Percentiles rank a stretch among this genome's conserved stretches.
These are phyloP conservation scores for Bombycilla garrulus DNA, from an alignment of 2,113 vertebrate genomes.

Conservation along the genomic window DNA sequence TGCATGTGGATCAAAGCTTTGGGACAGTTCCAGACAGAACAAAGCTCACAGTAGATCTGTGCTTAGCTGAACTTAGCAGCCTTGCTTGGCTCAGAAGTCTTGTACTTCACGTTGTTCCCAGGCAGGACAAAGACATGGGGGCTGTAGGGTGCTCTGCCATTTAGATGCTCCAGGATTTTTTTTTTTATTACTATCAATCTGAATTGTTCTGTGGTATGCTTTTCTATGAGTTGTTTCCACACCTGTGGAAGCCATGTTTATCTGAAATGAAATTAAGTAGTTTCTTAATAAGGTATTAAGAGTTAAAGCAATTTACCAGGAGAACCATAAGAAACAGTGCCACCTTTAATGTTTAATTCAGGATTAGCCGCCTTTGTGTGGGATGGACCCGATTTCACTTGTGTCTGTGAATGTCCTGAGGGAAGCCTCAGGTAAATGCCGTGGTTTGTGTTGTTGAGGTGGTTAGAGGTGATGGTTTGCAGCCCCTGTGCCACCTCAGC, in stretches of 20 bases:
- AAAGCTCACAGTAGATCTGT: neutral
- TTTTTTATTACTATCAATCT: neutral
- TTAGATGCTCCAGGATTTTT: neutral
- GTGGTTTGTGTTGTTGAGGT: neutral
- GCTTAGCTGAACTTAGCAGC: neutral
- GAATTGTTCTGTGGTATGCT: neutral
- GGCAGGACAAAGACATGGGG: neutral
- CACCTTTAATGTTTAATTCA: neutral
- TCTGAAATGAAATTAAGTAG: neutral
- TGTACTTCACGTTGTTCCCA: neutral
- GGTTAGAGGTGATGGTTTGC: neutral
- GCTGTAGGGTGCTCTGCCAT: neutral
- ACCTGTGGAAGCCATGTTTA: neutral
- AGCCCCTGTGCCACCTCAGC: neutral
- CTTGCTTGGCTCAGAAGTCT: neutral
- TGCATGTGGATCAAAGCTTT: no score
- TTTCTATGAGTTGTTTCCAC: neutral
- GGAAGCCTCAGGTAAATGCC: neutral
- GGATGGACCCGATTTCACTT: neutral
- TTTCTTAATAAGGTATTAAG: neutral
- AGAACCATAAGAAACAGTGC: neutral
- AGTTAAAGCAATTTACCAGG: neutral
- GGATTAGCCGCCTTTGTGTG: neutral
- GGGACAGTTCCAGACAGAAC: neutral
- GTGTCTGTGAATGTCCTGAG: neutral